Evolutionary conservation across 1,140 invertebrate species (phyloP).

Genomic region (Lucilia sericata): DNA sequence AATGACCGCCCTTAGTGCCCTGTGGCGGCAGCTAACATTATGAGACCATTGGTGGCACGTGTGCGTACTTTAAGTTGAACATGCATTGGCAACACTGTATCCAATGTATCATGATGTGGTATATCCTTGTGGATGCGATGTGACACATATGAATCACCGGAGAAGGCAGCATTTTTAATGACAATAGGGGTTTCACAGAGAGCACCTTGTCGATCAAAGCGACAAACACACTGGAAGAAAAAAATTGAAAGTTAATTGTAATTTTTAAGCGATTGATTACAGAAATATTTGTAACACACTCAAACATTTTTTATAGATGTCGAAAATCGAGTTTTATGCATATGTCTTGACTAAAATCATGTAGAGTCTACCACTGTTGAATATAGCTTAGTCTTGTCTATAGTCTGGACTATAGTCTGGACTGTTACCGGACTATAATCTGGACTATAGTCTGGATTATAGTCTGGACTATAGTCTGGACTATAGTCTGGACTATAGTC

Average conservation of each 20-base stretch:
- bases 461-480: too few species aligned
- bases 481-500: too few species aligned
- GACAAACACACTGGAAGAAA: slow-evolving; percentile 75
- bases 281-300: neutral
- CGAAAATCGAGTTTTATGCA: too few species aligned
- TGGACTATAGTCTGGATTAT: too few species aligned
- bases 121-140: slow-evolving; percentile 73
- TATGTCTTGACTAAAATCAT: too few species aligned
- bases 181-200: slow-evolving; percentile 75
- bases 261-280: neutral
- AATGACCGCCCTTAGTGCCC: slow-evolving; percentile 70
- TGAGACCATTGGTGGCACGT: slow-evolving; percentile 77
- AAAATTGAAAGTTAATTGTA: neutral
- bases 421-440: too few species aligned
- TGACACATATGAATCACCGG: slow-evolving; percentile 80
- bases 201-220: slow-evolving; percentile 76
- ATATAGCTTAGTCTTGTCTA: too few species aligned
- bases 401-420: too few species aligned
- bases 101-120: slow-evolving; percentile 64
- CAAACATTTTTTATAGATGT: too few species aligned
- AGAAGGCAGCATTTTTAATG: slow-evolving; percentile 81
- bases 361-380: too few species aligned
- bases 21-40: slow-evolving; percentile 74
- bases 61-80: slow-evolving; percentile 78
- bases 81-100: slow-evolving; percentile 70